Base-by-base conservation (phyloP, 2,113 vertebrate species). In the Hiodon alosoides region DNA sequence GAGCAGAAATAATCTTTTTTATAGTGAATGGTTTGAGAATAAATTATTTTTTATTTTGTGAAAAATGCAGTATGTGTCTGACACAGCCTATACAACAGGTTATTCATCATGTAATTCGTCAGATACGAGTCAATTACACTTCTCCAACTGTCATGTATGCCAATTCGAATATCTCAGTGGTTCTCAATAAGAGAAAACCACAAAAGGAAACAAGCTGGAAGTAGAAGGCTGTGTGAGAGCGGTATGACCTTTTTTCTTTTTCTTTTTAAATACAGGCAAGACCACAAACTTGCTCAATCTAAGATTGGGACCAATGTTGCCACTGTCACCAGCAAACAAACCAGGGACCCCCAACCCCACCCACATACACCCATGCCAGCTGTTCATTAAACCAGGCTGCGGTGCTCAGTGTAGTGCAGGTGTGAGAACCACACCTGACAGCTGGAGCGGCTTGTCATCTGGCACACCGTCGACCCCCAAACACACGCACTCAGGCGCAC, bases 401-500 rank as follows among this genome's bases (percentile, higher is more conserved):
- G 86, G 80, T 83, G 83, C 87, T 87, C 92, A 94, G 96, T 92
- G 86, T n/a, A 82, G 83, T 85, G 85, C 93, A 95, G 93, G 91
- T 95, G 93, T 92, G 87, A 89, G 91, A 89, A 82, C 83, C 82
- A 81, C 81, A 79, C 78, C 79, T 68, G 9, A 17, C 5, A 14
- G 9, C 8, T 14, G 13, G 59, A 60, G 11, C 54, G 54, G 54
- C 54, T 5, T 31, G 5, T 57, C 54, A 57, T 57, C 54, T 57
- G 54, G 5, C 54, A 67, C 64, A 46, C 4, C 64, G 47, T 31
- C 11, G 17, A 9, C 31, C 64, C 7, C 7, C 17, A 9, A 10
- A 13, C 48, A 46, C 9, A 14, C 31, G 31, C 31, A 31, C 31
- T 31, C 31, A 31, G 31, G 31, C 31, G 31, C 31, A 31, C 31